A percentile compares a stretch with the other conserved stretches of the same genome.
Evolutionary conservation across 1,140 invertebrate genomes (phyloP).

Genomic region (Portunus trituberculatus): DNA sequence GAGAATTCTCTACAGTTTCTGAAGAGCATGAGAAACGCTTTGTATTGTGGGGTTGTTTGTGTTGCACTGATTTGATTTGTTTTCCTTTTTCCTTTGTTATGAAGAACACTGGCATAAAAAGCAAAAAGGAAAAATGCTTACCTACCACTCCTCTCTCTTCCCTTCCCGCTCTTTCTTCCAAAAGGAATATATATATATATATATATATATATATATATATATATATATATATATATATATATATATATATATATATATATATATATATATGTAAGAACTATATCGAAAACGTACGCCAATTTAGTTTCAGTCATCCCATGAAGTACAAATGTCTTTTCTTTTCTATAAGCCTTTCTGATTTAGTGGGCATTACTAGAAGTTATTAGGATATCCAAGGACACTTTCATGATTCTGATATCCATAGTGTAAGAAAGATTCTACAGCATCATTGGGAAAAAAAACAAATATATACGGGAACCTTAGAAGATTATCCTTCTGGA

Average conservation of each 20-base stretch:
- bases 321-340: background rate
- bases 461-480: background rate
- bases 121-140: too few relatives aligned
- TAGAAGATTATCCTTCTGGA: background rate
- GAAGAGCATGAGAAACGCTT: too few relatives aligned
- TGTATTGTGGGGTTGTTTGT: too few relatives aligned
- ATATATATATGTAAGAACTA: background rate
- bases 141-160: too few relatives aligned
- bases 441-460: background rate
- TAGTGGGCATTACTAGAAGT: background rate
- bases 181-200: too few relatives aligned
- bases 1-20: too few relatives aligned
- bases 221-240: background rate
- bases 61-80: too few relatives aligned
- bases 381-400: background rate
- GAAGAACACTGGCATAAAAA: too few relatives aligned
- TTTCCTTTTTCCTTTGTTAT: too few relatives aligned
- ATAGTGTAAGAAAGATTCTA: background rate
- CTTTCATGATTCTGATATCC: background rate
- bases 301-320: background rate
- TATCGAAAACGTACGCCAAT: background rate
- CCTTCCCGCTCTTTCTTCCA: too few relatives aligned
- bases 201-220: too few relatives aligned
- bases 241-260: background rate
- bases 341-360: background rate